A percentile compares a stretch with the other conserved stretches of the same genome.
Conservation (phyloP, 1,140 invertebrate genomes). For the Cataglyphis hispanica region DNA sequence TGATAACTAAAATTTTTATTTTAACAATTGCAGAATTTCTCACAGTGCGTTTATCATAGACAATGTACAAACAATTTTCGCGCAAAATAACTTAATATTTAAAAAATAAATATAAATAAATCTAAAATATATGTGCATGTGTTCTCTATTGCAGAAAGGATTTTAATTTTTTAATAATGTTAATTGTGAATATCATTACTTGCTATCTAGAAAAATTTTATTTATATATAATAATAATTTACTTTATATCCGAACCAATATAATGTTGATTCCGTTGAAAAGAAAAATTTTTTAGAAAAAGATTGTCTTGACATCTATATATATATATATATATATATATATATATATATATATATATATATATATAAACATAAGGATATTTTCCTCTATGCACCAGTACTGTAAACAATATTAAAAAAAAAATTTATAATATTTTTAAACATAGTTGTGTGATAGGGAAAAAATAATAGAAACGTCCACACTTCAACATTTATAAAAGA, state of each 20-base stretch:
- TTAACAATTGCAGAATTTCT: conserved; percentile 1
- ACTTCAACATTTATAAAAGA: conserved; percentile 18
- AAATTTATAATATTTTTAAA: too few relatives aligned
- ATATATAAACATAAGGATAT: conserved; percentile 26
- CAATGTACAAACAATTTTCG: conserved; percentile 10
- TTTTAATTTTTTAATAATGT: not conserved
- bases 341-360: too few relatives aligned
- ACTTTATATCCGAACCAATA: not conserved
- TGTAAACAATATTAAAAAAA: too few relatives aligned
- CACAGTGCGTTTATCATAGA: conserved; percentile 56
- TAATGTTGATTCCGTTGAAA: conserved; percentile 15
- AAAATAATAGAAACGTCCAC: conserved; percentile 19
- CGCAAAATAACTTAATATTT: not conserved
- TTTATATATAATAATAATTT: not conserved
- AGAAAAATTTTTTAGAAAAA: not conserved
- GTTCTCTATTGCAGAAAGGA: not conserved
- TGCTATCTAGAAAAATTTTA: not conserved
- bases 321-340: too few relatives aligned
- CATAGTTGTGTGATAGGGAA: too few relatives aligned
- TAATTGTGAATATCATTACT: not conserved
- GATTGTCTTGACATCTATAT: not conserved
- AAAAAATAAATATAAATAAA: conserved; percentile 20
- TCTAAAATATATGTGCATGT: not conserved
- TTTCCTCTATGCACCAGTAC: not conserved
- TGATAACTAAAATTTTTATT: not conserved